These are phyloP conservation scores for Agriopis marginaria DNA, from an alignment of 2,888 invertebrate genomes.

Conservation along the genomic window DNA sequence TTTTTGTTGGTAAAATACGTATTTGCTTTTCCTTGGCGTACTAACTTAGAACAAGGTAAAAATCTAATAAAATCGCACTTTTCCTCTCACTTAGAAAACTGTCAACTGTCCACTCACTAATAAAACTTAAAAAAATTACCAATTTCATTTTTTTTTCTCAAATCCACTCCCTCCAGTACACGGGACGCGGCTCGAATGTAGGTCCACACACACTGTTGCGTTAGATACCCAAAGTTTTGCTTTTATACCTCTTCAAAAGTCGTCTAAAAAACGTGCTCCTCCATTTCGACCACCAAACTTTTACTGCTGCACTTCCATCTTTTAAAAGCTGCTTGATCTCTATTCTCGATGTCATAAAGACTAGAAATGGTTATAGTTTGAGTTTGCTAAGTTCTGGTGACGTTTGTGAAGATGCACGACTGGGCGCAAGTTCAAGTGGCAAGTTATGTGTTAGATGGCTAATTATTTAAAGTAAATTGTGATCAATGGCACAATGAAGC, in stretches of 20 bases:
- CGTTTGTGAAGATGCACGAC: conserved; percentile 61
- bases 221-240: conserved; percentile 62
- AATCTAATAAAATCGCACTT: neutral
- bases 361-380: conserved; percentile 24
- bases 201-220: conserved; percentile 70
- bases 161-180: conserved; percentile 44
- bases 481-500: conserved; percentile 39
- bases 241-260: conserved; percentile 78
- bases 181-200: conserved; percentile 62
- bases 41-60: neutral
- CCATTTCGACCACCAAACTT: conserved; percentile 53
- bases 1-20: neutral
- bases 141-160: conserved; percentile 53
- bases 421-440: conserved; percentile 63
- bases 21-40: neutral
- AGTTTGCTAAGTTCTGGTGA: conserved; percentile 23
- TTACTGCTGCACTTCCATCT: conserved; percentile 38
- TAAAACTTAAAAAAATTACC: conserved; percentile 42
- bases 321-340: conserved; percentile 24
- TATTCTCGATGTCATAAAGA: conserved; percentile 40
- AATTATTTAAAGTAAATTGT: conserved; percentile 42
- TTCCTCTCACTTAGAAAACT: neutral
- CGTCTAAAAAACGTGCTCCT: conserved; percentile 77
- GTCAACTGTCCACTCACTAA: conserved; percentile 13
- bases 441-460: conserved; percentile 39